phyloP scores from a whole-genome alignment of 2,113 vertebrate genomes.

The Chascanopsetta lugubris region DNA sequence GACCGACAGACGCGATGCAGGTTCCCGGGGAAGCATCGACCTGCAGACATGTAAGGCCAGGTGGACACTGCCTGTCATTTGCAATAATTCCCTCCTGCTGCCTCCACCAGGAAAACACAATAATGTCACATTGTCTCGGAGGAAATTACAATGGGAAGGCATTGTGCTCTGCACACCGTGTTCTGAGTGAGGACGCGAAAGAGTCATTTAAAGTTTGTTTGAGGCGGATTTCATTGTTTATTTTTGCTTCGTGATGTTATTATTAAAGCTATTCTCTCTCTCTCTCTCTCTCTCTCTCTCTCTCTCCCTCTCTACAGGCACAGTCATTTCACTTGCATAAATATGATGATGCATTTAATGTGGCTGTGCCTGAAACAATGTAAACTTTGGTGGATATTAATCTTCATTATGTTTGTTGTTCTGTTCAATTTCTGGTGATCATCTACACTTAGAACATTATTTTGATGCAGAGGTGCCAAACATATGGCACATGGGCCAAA shows the following conservation, averaged over 20 bases:
- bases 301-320: no score
- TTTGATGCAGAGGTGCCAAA: no score
- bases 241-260: conserved; percentile 6
- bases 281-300: no score
- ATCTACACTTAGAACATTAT: not conserved
- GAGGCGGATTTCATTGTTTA: conserved; percentile 18
- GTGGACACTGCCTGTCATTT: not conserved
- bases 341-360: conserved; percentile 14
- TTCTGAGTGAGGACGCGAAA: conserved; percentile 31
- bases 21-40: not conserved
- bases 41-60: not conserved
- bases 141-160: conserved; percentile 33
- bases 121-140: conserved; percentile 17
- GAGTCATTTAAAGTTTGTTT: conserved; percentile 42
- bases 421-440: not conserved
- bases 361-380: not conserved
- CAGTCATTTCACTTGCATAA: conserved; percentile 5
- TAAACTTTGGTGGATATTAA: not conserved
- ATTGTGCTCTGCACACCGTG: not conserved
- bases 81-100: not conserved
- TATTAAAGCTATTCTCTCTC: not conserved
- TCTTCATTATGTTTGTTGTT: not conserved
- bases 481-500: no score
- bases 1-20: not conserved
- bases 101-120: not conserved